These are phyloP conservation scores for Proteles cristata DNA, from an alignment of 2,113 vertebrate genomes.

Conservation along the genomic window DNA sequence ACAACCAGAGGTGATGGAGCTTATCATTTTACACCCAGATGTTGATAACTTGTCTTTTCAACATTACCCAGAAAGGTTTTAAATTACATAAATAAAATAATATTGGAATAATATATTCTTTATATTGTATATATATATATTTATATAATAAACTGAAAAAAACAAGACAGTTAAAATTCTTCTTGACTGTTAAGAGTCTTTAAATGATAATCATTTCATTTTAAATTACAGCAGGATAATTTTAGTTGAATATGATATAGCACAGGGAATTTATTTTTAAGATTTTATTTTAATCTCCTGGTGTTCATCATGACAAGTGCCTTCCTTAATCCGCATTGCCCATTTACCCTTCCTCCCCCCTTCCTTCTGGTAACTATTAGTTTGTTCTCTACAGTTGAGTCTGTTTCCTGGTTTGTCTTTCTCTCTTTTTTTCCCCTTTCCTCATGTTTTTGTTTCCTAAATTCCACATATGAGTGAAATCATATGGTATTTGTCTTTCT, in stretches of 20 bases:
- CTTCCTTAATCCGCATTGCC: background rate
- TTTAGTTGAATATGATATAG: background rate
- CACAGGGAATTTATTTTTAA: background rate
- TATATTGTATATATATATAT: no score
- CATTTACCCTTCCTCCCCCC: rapidly evolving
- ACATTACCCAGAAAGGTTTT: background rate
- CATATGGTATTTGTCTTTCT: background rate
- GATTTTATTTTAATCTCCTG: background rate
- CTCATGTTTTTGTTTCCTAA: background rate
- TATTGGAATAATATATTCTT: background rate
- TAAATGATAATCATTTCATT: background rate
- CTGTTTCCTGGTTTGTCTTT: background rate
- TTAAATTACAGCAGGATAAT: background rate
- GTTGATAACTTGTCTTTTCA: background rate
- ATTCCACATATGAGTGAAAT: background rate
- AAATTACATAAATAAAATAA: background rate
- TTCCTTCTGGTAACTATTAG: background rate
- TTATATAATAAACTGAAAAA: background rate
- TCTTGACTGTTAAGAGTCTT: background rate
- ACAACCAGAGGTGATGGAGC: background rate
- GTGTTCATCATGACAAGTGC: background rate
- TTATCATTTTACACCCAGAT: background rate
- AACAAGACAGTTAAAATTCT: background rate
- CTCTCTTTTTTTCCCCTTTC: background rate
- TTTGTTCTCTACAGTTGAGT: background rate